These are phyloP conservation scores for Bombus affinis DNA, from an alignment of 1,140 invertebrate species.

Conservation along the genomic window DNA sequence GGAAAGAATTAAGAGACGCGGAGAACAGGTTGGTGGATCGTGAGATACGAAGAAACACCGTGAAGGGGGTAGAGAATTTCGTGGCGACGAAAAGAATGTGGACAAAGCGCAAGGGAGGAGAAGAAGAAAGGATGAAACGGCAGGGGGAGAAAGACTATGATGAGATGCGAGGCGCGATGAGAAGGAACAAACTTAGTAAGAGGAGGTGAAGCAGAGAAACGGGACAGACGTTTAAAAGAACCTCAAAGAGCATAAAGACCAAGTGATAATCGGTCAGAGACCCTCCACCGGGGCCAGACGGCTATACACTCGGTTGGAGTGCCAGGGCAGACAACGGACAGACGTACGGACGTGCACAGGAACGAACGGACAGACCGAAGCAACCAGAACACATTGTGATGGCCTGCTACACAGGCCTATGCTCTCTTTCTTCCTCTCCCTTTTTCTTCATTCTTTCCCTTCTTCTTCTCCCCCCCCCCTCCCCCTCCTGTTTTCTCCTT, in stretches of 20 bases:
- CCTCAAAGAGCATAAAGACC: conserved; percentile 77
- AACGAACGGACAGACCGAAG: conserved; percentile 58
- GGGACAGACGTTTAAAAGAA: conserved; percentile 72
- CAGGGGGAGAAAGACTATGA: conserved; percentile 4
- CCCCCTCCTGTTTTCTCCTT: not conserved
- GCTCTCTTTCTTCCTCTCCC: conserved; percentile 7
- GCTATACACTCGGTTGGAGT: conserved; percentile 71
- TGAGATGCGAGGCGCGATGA: conserved; percentile 43
- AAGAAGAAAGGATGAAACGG: not conserved
- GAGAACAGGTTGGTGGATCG: not conserved
- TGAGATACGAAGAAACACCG: conserved; percentile 9
- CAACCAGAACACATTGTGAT: conserved; percentile 57
- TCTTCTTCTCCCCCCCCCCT: not conserved
- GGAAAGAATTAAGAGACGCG: not conserved
- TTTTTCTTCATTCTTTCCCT: not conserved
- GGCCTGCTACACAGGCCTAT: conserved; percentile 50
- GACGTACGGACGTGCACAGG: conserved; percentile 59
- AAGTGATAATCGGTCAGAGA: conserved; percentile 80
- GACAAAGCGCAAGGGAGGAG: conserved; percentile 27
- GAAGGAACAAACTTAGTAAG: conserved; percentile 41
- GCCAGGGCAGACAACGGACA: conserved; percentile 72
- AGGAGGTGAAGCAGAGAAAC: conserved; percentile 52
- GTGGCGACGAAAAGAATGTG: conserved; percentile 28
- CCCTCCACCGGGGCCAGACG: conserved; percentile 76
- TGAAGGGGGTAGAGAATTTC: conserved; percentile 1